phyloP scores from a whole-genome alignment of 2,113 vertebrate species.

The Tringa solitaria region DNA sequence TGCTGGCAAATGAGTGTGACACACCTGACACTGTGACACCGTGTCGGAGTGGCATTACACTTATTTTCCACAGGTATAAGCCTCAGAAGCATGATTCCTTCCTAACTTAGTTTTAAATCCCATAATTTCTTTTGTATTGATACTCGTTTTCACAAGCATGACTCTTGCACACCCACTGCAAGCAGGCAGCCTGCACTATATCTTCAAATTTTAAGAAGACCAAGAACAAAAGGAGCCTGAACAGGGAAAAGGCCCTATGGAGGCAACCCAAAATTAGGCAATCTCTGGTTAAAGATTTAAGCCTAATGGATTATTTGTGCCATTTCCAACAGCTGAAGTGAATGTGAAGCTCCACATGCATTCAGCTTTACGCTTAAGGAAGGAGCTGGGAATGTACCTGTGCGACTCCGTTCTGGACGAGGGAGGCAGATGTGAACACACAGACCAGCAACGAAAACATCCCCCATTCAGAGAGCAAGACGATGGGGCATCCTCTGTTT shows the following conservation, averaged over 20 bases:
- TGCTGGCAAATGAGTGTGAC: neutral
- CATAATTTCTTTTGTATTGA: neutral
- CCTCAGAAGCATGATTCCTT: neutral
- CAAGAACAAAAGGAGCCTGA: neutral
- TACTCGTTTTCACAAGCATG: neutral
- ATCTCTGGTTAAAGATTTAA: neutral
- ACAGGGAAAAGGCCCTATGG: neutral
- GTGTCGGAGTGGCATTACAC: neutral
- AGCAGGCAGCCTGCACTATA: neutral
- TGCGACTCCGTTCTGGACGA: neutral
- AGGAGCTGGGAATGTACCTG: neutral
- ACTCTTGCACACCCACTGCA: neutral
- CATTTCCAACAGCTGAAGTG: accelerated
- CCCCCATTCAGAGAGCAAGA: neutral
- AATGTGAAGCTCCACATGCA: neutral
- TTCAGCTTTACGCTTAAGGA: neutral
- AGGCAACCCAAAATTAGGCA: neutral
- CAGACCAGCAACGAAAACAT: neutral
- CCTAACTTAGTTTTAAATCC: neutral
- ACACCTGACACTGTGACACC: neutral
- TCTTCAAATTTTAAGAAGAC: neutral
- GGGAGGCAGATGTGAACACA: neutral
- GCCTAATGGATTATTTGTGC: neutral
- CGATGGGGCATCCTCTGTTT: accelerated
- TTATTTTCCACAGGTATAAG: accelerated